phyloP scores from a whole-genome alignment of 2,888 invertebrate species.

The Agrochola circellaris region DNA sequence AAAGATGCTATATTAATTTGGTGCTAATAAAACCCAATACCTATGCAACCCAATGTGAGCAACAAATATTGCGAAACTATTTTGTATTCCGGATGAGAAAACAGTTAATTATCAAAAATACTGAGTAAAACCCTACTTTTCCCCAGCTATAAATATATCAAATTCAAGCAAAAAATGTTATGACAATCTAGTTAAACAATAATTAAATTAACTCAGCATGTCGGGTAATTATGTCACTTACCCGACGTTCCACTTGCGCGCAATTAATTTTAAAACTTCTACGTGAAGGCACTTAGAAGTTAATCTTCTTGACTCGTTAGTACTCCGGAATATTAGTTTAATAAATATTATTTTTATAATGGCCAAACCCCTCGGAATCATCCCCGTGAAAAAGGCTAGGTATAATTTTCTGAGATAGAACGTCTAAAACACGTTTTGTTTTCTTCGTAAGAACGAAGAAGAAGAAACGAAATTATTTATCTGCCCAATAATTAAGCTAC shows the following conservation, averaged over 20 bases:
- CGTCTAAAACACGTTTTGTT: no score
- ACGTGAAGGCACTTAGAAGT: slow-evolving; percentile 12
- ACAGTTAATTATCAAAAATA: not conserved
- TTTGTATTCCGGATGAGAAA: not conserved
- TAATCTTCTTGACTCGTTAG: slow-evolving; percentile 25
- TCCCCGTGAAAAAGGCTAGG: no score
- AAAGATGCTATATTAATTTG: not conserved
- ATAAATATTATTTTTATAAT: no score
- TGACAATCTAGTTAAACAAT: slow-evolving; percentile 17
- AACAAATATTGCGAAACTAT: not conserved
- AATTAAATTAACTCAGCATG: slow-evolving; percentile 15
- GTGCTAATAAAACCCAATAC: not conserved
- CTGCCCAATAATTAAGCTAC: no score
- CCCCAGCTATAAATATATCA: not conserved
- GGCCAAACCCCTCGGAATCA: no score
- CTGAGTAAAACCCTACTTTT: not conserved
- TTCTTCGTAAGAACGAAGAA: no score
- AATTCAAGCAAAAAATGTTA: not conserved
- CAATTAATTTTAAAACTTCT: slow-evolving; percentile 47
- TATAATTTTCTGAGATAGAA: no score
- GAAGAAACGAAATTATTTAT: no score
- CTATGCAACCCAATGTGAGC: not conserved
- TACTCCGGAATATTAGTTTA: not conserved
- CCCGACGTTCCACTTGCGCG: slow-evolving; percentile 9
- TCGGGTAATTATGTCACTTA: slow-evolving; percentile 33